Percentiles rank a stretch among this genome's conserved stretches.
Evolutionary conservation across 2,797 vertebrate species (phyloP).

Genomic region (Propithecus perrieri): DNA sequence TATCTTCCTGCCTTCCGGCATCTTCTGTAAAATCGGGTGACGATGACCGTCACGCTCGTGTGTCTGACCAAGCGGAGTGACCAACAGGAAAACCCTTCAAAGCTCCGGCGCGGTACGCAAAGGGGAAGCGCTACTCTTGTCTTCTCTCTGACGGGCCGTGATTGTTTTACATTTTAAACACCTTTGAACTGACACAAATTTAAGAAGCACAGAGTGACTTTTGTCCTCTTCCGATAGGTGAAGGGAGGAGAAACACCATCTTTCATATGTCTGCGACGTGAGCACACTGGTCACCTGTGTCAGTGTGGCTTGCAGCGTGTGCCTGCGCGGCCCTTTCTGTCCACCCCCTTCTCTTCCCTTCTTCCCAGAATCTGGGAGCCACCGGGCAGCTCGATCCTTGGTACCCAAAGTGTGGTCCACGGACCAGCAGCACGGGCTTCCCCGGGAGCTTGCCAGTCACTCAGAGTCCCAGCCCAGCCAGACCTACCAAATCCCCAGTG

Average conservation of each 20-base stretch:
- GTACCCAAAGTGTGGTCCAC: fast-evolving
- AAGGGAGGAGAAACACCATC: no score
- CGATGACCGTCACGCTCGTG: fast-evolving
- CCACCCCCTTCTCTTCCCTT: fast-evolving
- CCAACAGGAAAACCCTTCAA: fast-evolving
- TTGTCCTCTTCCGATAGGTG: fast-evolving
- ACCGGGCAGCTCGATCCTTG: neutral
- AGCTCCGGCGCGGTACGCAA: fast-evolving
- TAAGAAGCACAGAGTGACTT: neutral
- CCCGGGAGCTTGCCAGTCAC: neutral
- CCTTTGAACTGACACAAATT: neutral
- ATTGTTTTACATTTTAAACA: no score
- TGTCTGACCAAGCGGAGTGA: fast-evolving
- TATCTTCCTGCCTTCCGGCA: fast-evolving
- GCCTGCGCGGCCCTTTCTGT: fast-evolving
- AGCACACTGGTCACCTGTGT: fast-evolving
- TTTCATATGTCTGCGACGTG: fast-evolving
- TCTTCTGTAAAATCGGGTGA: fast-evolving
- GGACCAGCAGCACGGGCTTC: neutral
- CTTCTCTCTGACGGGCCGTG: fast-evolving
- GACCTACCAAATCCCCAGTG: fast-evolving
- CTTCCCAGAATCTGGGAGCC: neutral
- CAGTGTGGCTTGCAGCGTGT: no score
- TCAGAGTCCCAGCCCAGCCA: fast-evolving
- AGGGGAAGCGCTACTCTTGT: no score